Conservation (phyloP, 1,140 invertebrate genomes). For the Drosophila kanapiae region DNA sequence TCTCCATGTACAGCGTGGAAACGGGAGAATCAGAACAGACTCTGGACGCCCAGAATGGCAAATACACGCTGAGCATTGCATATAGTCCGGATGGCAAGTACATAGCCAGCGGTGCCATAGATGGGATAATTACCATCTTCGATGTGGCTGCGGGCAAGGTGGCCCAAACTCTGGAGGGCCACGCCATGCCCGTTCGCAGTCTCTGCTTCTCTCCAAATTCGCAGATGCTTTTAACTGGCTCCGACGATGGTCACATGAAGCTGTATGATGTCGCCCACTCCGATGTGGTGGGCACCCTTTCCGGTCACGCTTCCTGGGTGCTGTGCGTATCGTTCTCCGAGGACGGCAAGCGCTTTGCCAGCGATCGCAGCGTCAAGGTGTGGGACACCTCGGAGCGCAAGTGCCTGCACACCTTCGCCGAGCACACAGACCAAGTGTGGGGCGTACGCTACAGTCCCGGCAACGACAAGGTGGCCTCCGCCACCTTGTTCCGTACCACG, state of each 20-base stretch:
- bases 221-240: slow-evolving; percentile 96
- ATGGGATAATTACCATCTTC: slow-evolving; percentile 98
- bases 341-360: slow-evolving; percentile 96
- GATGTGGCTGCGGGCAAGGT: slow-evolving; percentile 97
- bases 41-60: slow-evolving; percentile 95
- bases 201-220: slow-evolving; percentile 98
- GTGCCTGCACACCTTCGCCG: slow-evolving; percentile 96
- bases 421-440: slow-evolving; percentile 97
- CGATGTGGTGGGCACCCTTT: slow-evolving; percentile 95
- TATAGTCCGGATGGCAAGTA: slow-evolving; percentile 99
- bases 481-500: no score
- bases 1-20: slow-evolving; percentile 96
- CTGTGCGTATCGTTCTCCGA: slow-evolving; percentile 96
- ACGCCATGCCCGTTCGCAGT: slow-evolving; percentile 98
- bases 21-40: slow-evolving; percentile 95
- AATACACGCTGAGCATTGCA: slow-evolving; percentile 97
- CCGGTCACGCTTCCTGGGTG: slow-evolving; percentile 99
- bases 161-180: slow-evolving; percentile 96
- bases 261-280: slow-evolving; percentile 97
- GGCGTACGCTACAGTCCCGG: slow-evolving; percentile 93
- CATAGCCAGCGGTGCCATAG: slow-evolving; percentile 96
- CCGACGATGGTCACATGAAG: slow-evolving; percentile 99
- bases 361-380: slow-evolving; percentile 97
- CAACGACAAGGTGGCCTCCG: slow-evolving; percentile 93
- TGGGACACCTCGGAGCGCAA: slow-evolving; percentile 96